Conservation (phyloP, 2,797 vertebrate genomes). For the Fistularia commersonii region DNA sequence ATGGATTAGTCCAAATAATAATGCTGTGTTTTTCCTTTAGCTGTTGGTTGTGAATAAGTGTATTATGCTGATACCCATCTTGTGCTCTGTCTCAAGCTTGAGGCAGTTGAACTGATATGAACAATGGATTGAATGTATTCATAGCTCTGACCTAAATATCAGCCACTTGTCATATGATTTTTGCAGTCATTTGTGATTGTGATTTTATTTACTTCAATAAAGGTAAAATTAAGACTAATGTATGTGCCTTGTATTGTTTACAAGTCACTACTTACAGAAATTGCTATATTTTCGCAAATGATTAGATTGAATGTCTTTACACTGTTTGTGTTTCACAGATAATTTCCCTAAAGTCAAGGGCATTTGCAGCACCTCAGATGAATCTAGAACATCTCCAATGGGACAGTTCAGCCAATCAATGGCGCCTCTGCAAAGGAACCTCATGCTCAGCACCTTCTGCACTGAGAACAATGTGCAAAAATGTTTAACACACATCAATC, state of each 20-base stretch:
- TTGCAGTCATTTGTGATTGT: neutral
- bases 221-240: no score
- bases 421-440: conserved; percentile 76
- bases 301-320: no score
- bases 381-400: conserved; percentile 78
- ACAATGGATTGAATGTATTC: conserved; percentile 40
- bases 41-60: no score
- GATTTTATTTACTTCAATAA: neutral
- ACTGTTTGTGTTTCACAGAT: conserved; percentile 5
- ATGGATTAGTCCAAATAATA: neutral
- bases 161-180: neutral
- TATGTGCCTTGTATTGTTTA: neutral
- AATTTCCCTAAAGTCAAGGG: conserved; percentile 51
- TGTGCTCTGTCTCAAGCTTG: conserved; percentile 12
- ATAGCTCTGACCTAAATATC: conserved; percentile 32
- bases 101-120: conserved; percentile 28
- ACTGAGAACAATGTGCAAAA: conserved; percentile 89
- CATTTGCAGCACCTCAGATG: conserved; percentile 66
- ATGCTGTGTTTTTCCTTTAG: no score
- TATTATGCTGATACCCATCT: neutral
- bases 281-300: neutral
- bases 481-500: conserved; percentile 86
- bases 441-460: conserved; percentile 84
- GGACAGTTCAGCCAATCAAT: conserved; percentile 77
- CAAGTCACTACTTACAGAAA: no score